These are phyloP conservation scores for Drosophila longiperda DNA, from an alignment of 2,888 invertebrate species.

Conservation along the genomic window DNA sequence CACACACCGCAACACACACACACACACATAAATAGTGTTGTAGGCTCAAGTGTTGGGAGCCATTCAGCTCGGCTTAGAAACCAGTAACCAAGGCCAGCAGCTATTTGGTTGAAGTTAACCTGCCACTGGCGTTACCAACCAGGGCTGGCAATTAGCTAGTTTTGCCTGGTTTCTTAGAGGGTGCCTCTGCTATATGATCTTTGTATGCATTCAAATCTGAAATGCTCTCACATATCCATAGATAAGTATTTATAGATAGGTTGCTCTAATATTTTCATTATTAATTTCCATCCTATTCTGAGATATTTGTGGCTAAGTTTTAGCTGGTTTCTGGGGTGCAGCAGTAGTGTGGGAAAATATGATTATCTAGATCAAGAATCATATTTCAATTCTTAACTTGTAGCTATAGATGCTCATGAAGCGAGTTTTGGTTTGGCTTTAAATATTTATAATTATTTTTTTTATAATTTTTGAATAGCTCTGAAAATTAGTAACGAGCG, in stretches of 20 bases:
- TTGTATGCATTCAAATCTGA: neutral
- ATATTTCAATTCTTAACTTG: neutral
- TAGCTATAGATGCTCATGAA: neutral
- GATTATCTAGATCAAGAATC: neutral
- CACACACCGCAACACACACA: neutral
- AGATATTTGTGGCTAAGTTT: neutral
- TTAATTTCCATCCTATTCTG: neutral
- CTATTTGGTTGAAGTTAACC: constrained; percentile 52
- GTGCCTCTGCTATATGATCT: constrained; percentile 16
- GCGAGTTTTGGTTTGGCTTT: neutral
- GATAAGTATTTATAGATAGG: constrained; percentile 1
- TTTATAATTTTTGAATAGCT: no score
- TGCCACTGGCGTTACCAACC: constrained; percentile 42
- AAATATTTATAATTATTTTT: neutral
- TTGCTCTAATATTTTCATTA: neutral
- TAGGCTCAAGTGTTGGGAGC: constrained; percentile 34
- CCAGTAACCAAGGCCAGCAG: constrained; percentile 78
- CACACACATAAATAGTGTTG: constrained; percentile 16
- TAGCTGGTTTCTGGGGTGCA: neutral
- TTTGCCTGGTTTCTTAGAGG: constrained; percentile 22
- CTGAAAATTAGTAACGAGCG: accelerated
- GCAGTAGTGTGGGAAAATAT: neutral
- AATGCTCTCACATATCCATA: constrained; percentile 4
- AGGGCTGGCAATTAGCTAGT: constrained; percentile 39
- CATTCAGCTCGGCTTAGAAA: constrained; percentile 61